phyloP scores from a whole-genome alignment of 2,797 vertebrate species.

The Pangasius larnaudii region DNA sequence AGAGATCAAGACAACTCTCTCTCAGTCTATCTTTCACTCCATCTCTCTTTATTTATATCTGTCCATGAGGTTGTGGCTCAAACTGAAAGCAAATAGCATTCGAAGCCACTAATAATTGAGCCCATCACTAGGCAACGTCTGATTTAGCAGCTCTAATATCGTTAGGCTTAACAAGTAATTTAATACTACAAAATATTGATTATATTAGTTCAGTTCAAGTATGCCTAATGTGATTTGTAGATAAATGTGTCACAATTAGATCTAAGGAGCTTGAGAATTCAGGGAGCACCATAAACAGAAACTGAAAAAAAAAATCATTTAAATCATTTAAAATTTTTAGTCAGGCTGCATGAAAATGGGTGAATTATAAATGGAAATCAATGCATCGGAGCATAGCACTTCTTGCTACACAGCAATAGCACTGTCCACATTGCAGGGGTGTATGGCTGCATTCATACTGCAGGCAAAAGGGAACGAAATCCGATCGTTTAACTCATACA shows the following conservation, averaged over 20 bases:
- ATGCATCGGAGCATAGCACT: background rate
- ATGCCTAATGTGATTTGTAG: conserved; percentile 30
- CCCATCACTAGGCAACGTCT: conserved; percentile 4
- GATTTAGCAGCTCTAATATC: conserved; percentile 30
- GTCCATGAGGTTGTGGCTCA: background rate
- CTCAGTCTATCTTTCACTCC: background rate
- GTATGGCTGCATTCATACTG: background rate
- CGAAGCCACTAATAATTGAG: background rate
- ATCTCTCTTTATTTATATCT: background rate
- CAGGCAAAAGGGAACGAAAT: background rate
- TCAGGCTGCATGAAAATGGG: background rate
- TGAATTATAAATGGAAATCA: background rate
- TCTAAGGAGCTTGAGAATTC: background rate
- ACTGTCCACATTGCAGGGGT: background rate
- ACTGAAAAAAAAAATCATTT: background rate
- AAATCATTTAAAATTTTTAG: background rate
- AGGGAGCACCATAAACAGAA: background rate
- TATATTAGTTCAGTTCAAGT: conserved; percentile 32
- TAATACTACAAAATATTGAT: conserved; percentile 34
- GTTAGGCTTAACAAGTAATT: conserved; percentile 29
- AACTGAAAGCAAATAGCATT: background rate
- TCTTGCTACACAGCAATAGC: background rate
- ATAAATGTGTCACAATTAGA: conserved; percentile 19
- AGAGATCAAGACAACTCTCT: conserved; percentile 23
- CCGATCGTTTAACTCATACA: background rate